phyloP scores from a whole-genome alignment of 2,113 vertebrate species.

The Struthio camelus region DNA sequence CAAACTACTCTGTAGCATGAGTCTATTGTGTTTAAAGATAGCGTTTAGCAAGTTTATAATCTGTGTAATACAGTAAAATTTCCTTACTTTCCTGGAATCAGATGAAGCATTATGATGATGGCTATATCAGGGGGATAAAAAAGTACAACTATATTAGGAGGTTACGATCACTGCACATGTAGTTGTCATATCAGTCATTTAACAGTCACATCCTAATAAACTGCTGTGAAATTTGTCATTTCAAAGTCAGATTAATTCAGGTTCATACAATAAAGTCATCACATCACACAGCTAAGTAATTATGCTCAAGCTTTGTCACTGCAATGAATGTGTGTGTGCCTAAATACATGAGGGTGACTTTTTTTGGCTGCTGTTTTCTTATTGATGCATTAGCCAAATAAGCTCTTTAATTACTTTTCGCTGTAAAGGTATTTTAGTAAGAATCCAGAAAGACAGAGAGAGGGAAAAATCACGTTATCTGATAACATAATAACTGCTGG shows the following conservation, averaged over 20 bases:
- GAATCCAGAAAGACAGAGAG: not conserved
- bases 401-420: not conserved
- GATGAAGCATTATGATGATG: not conserved
- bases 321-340: not conserved
- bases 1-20: not conserved
- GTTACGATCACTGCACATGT: not conserved
- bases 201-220: constrained; percentile 5
- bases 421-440: not conserved
- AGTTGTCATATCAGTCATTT: not conserved
- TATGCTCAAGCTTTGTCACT: not conserved
- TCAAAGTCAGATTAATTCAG: constrained; percentile 26
- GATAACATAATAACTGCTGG: not conserved
- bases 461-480: not conserved
- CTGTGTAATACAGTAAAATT: not conserved
- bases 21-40: not conserved
- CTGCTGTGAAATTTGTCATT: constrained; percentile 32
- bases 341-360: not conserved
- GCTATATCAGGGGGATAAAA: not conserved
- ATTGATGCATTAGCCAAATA: not conserved
- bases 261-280: constrained; percentile 19
- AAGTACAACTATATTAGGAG: not conserved
- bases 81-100: not conserved
- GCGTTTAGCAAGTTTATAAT: not conserved
- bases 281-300: not conserved
- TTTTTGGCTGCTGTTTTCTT: not conserved